Base-by-base conservation (phyloP, 1,140 invertebrate species). In the Heliconius melpomene region DNA sequence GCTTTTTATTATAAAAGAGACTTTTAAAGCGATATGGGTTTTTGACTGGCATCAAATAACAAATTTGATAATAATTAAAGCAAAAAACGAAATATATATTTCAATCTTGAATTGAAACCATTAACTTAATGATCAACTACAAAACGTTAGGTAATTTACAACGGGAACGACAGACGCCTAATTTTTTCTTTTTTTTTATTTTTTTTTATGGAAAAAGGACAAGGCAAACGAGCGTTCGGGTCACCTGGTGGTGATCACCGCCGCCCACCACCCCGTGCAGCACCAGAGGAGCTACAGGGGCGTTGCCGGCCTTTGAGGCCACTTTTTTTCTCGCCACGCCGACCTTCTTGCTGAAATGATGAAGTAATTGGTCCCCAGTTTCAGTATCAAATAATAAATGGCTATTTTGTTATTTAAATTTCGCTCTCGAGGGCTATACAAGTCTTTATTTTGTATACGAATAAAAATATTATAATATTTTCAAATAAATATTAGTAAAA, bases 321-420 rank as follows among this genome's bases (percentile, higher is more conserved):
- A n/a, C n/a, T n/a, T n/a, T n/a, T 66, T 66, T 23, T 66, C n/a
- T 66, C 60, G 54, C 54, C n/a, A 26, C 23, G 60, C 5, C 60
- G 23, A 66, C 60, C 26, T 29, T 29, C 60, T 66, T 66, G 60
- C 26, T 29, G n/a, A 66, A 66, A 66, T 23, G 8, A 75, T 50
- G 52, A 75, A 38, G 72, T 70, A 73, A 79, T 79, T 75, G 78
- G 60, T 52, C 57, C 71, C 54, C 50, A 79, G 72, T 54, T 57
- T 38, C 18, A 60, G 50, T 74, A 79, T 75, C 57, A 57, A 38
- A 70, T 71, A 79, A 70, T 83, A 79, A 83, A 81, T 84, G 80
- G 82, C 66, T 83, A 82, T 83, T 82, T 85, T 85, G 82, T 81
- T 85, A 85, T 85, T 85, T 82, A 85, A 85, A 84, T 82, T 74